A percentile compares a stretch with the other conserved stretches of the same genome.
These are phyloP conservation scores for Pitta sordida DNA, from an alignment of 2,113 vertebrate species.

Conservation along the genomic window DNA sequence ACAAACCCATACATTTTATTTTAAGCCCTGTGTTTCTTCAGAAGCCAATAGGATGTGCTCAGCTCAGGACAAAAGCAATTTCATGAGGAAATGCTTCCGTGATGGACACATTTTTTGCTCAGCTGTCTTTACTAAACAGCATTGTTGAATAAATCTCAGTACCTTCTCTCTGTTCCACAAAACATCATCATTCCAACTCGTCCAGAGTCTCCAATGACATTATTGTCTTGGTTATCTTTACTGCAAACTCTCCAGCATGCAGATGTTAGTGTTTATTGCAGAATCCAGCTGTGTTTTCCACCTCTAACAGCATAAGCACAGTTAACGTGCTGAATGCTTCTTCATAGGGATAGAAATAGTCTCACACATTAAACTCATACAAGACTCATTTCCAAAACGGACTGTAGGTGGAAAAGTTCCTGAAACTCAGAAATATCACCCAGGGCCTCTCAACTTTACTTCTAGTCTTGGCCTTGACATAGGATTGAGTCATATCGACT, in stretches of 20 bases:
- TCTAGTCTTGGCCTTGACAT: background rate
- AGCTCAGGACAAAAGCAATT: slow-evolving; percentile 27
- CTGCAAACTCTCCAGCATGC: background rate
- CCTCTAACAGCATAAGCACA: background rate
- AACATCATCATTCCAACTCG: background rate
- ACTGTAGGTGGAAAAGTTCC: background rate
- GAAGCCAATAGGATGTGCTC: background rate
- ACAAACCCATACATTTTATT: slow-evolving; percentile 22
- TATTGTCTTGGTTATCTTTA: background rate
- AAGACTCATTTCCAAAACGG: background rate
- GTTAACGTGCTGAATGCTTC: background rate
- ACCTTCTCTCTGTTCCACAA: background rate
- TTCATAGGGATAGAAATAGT: background rate
- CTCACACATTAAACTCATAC: background rate
- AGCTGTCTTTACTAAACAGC: background rate
- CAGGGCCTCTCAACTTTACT: background rate
- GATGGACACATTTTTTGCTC: background rate
- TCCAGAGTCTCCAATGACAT: background rate
- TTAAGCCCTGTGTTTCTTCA: background rate
- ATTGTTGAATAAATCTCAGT: background rate
- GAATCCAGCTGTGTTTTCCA: background rate
- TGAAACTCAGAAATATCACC: background rate
- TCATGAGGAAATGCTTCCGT: background rate
- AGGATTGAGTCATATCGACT: background rate
- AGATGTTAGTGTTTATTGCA: background rate